Base-by-base conservation (phyloP, 2,797 vertebrate genomes). In the Capromys pilorides region DNA sequence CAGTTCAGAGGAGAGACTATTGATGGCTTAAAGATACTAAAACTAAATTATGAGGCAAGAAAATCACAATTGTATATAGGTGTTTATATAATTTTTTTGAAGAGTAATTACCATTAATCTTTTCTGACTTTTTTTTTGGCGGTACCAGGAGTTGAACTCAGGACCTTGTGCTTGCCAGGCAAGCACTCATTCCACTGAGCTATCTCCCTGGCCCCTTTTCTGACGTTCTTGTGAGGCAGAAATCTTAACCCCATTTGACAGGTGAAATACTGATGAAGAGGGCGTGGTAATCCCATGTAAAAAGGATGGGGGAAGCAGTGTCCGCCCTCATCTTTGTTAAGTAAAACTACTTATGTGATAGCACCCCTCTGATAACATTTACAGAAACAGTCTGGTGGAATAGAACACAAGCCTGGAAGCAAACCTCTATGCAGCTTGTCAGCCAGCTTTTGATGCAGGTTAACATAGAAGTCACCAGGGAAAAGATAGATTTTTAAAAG, bases 21-120 rank as follows among this genome's bases (percentile, higher is more conserved):
- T 73, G 39, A 57, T 87, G 39, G 59, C 51, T 41, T 86, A 81
- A 71, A 75, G 49, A 88, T 93, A 81, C 7, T 14, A 91, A 91
- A 92, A 67, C 61, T 88, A 84, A 95, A 67, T 84, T 59, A 45
- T 75, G 62, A 91, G 62, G 24, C 86, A 91, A 91, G 86, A 67
- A 67, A 95, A 75, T 61, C 78, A 83, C 36, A 71, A 51, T 88
- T 79, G 18, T 62, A 51, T 62, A 41, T 69, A 80, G 84, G 22
- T 73, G 28, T 77, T 93, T 71, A 14, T 83, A n/a, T 80, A 59
- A 67, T 81, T 49, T 67, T 92, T 86, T 62, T 88, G 57, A 90
- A 90, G 33, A 93, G 33, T 24, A 79, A 2, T 62, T 91, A 24
- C 49, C n/a, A 64, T 84, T 59, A 77, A 73, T 87, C 69, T 33